Conservation (phyloP, 2,797 vertebrate species). For the Coracias cyanogaster region DNA sequence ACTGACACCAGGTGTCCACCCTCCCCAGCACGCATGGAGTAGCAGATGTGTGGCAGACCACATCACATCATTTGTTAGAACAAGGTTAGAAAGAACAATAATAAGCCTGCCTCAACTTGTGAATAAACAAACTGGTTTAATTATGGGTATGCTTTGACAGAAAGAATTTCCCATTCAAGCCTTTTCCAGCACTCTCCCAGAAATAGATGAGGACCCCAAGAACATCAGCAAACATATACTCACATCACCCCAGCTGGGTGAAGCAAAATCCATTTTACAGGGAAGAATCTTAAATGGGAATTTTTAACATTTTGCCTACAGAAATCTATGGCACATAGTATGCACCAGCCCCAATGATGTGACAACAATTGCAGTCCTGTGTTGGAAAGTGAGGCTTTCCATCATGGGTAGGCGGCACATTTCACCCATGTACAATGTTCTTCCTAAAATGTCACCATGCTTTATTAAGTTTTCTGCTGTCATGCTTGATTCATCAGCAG, state of each 20-base stretch:
- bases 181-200: not conserved
- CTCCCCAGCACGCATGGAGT: not conserved
- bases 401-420: not conserved
- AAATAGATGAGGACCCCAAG: not conserved
- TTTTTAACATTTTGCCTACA: not conserved
- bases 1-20: not conserved
- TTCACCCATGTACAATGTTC: not conserved
- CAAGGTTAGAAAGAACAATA: not conserved
- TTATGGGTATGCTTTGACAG: not conserved
- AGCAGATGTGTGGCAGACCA: conserved; percentile 16
- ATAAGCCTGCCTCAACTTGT: not conserved
- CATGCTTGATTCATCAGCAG: not conserved
- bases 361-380: not conserved
- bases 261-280: not conserved
- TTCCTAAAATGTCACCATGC: not conserved
- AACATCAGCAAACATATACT: conserved; percentile 5
- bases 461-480: not conserved
- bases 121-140: not conserved
- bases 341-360: rapidly evolving
- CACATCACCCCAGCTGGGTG: not conserved
- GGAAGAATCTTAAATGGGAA: not conserved
- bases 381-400: not conserved
- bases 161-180: not conserved
- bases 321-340: not conserved
- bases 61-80: not conserved